A percentile compares a stretch with the other conserved stretches of the same genome.
These are phyloP conservation scores for Bombus turneri DNA, from an alignment of 1,140 invertebrate genomes.

Conservation along the genomic window DNA sequence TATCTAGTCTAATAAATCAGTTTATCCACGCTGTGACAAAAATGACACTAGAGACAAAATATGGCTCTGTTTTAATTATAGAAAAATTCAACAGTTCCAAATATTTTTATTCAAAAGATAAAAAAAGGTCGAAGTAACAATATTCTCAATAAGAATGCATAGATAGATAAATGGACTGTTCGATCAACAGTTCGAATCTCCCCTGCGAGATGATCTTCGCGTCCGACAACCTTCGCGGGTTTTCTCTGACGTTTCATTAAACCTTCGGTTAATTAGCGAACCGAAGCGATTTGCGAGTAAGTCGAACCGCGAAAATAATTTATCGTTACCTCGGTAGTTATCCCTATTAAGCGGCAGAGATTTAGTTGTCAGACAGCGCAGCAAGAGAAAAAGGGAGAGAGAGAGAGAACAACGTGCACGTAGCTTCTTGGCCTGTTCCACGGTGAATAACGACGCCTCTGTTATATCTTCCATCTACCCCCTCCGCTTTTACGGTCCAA, in stretches of 20 bases:
- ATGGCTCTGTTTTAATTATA: too few relatives aligned
- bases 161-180: too few relatives aligned
- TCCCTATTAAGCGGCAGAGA: slow-evolving; percentile 50
- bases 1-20: too few relatives aligned
- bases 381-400: neutral
- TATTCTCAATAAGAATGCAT: too few relatives aligned
- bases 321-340: slow-evolving; percentile 55
- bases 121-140: too few relatives aligned
- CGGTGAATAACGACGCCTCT: slow-evolving; percentile 49
- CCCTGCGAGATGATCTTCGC: neutral
- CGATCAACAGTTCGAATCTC: neutral
- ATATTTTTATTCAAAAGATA: too few relatives aligned
- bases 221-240: too few relatives aligned
- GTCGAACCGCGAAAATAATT: slow-evolving; percentile 60
- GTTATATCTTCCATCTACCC: slow-evolving; percentile 44
- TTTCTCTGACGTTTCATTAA: neutral
- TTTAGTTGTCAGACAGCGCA: slow-evolving; percentile 41
- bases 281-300: slow-evolving; percentile 29
- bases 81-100: too few relatives aligned
- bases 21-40: too few relatives aligned
- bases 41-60: too few relatives aligned
- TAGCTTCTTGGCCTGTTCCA: slow-evolving; percentile 34
- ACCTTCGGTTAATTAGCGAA: slow-evolving; percentile 52
- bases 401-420: neutral
- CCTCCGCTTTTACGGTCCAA: slow-evolving; percentile 19